Percentiles rank a stretch among this genome's conserved stretches.
phyloP scores from a whole-genome alignment of 2,888 invertebrate species.

The Marronus borbonicus region DNA sequence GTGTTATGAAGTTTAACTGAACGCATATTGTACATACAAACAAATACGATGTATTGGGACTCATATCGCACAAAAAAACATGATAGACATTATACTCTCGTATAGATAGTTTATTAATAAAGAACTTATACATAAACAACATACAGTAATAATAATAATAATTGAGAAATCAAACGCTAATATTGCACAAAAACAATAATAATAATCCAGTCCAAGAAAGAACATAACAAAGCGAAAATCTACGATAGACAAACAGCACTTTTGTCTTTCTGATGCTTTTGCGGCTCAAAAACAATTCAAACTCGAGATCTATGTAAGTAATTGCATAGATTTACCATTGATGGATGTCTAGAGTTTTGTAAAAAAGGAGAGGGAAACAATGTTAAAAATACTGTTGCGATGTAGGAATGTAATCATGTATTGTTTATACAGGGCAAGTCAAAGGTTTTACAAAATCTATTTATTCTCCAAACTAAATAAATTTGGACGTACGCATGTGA shows the following conservation, averaged over 20 bases:
- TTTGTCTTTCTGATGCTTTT: constrained; percentile 5
- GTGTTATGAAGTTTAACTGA: not conserved
- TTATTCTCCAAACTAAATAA: no score
- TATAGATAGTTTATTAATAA: constrained; percentile 61
- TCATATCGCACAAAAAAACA: constrained; percentile 58
- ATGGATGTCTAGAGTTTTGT: constrained; percentile 4
- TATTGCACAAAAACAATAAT: constrained; percentile 60
- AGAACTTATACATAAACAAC: constrained; percentile 45
- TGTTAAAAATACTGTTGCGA: not conserved
- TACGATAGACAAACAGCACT: constrained; percentile 43
- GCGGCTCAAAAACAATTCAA: constrained; percentile 5
- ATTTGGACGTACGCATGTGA: no score
- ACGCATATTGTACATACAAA: constrained; percentile 16
- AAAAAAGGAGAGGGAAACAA: no score
- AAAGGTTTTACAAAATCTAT: no score
- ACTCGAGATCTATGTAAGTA: constrained; percentile 34
- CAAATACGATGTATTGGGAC: constrained; percentile 51
- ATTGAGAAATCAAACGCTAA: constrained; percentile 60
- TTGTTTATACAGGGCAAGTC: no score
- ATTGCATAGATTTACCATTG: constrained; percentile 27
- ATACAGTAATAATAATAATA: constrained; percentile 55
- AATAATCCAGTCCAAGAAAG: constrained; percentile 59
- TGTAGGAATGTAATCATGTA: not conserved
- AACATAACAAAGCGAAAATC: constrained; percentile 56
- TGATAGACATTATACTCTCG: constrained; percentile 60